Conservation (phyloP, 1,140 invertebrate genomes). For the Varroa destructor region DNA sequence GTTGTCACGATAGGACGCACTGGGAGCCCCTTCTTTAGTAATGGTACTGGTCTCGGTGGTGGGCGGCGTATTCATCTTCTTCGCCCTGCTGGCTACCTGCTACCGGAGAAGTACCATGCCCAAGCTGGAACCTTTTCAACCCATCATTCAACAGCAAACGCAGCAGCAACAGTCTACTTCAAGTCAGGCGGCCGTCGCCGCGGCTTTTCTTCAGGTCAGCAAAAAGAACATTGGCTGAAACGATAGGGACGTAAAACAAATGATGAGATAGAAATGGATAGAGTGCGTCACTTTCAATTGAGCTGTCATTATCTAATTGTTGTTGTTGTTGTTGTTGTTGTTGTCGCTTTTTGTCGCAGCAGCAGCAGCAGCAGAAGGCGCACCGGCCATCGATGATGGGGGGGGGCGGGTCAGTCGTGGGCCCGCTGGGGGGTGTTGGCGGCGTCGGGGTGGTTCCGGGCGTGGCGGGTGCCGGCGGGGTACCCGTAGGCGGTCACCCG, state of each 20-base stretch:
- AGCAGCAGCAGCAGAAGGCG: conserved; percentile 24
- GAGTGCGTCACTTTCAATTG: no score
- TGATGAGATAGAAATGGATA: no score
- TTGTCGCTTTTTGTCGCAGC: neutral
- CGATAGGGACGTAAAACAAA: neutral
- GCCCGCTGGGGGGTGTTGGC: neutral
- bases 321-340: no score
- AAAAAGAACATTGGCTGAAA: neutral
- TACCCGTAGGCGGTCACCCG: conserved; percentile 3
- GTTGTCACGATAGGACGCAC: conserved; percentile 48
- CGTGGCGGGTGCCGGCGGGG: no score
- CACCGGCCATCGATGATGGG: conserved; percentile 27
- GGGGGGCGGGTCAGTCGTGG: neutral
- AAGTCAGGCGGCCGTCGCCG: conserved; percentile 27
- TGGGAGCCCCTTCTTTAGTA: conserved; percentile 76
- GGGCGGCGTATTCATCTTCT: conserved; percentile 80
- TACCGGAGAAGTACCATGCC: conserved; percentile 66
- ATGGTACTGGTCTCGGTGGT: conserved; percentile 79
- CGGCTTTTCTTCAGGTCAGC: conserved; percentile 23
- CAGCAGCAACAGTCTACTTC: conserved; percentile 1
- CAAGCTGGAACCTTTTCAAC: conserved; percentile 26
- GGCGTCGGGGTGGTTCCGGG: no score
- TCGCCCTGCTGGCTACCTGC: conserved; percentile 82
- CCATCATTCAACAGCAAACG: conserved; percentile 19
- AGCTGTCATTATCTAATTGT: no score